Evolutionary conservation across 2,888 invertebrate species (phyloP), one percentile per base, ranked within the genome.

Genomic region (Hyppa rectilinea): DNA sequence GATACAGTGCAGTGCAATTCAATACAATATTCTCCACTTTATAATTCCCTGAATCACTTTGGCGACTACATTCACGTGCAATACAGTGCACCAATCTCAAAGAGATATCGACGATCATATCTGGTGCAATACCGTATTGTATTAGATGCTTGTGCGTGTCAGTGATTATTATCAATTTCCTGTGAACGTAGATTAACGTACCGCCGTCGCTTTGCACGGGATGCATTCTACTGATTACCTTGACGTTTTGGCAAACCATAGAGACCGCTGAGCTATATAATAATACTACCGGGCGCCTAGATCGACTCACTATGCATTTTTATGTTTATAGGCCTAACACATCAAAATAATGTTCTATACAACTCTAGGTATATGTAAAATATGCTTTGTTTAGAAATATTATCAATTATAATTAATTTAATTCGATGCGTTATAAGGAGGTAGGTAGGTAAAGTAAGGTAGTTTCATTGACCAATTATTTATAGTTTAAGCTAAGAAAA

Each of bases 61-160:
- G 12, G 7, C 20, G 26, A 60, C 4, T 34, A 47, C 38, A 66
- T 74, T 66, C 34, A 45, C 47, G 12, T 29, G 60, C 45, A 60
- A 79, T 12, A 45, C 50, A 56, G 40, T 67, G 31, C 45, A 26
- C 40, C 29, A 60, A 58, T 61, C 75, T 40, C 60, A 56, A 66
- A 50, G 56, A 80, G 40, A 49, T 47, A 61, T 64, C 53, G 2
- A 20, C 53, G 20, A 49, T 55, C 7, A 20, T 45, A 31, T 58
- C 26, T 50, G 14, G 40, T 20, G 72, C 17, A 43, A 43, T 26
- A 53, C 23, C 34, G n/a, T 58, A 62, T 31, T 12, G 26, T n/a
- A 38, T 40, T 61, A 34, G 49, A 55, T 23, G 56, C n/a, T 60
- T 31, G 5, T 34, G 43, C 4, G 20, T 47, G 20, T 69, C 43